Evolutionary conservation across 2,113 vertebrate species (phyloP).

Genomic region (Aythya baeri): DNA sequence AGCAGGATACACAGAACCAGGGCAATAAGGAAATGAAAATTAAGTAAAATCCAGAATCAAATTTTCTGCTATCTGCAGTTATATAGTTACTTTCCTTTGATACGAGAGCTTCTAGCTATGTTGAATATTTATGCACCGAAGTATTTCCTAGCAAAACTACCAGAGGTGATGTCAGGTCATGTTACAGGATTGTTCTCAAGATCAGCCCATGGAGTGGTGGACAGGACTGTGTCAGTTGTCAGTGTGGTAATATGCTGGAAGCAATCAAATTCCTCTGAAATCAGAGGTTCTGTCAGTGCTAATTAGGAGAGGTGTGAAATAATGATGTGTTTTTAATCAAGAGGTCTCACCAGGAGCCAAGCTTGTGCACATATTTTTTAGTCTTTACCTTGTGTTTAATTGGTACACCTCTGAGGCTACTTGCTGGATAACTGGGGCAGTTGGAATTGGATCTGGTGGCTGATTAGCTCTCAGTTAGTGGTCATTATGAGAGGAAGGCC

Average conservation of each 20-base stretch:
- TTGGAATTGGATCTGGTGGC: neutral
- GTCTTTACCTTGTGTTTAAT: constrained; percentile 33
- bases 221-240: neutral
- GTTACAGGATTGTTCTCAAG: neutral
- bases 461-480: constrained; percentile 38
- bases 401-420: constrained; percentile 16
- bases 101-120: neutral
- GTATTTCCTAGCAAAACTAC: neutral
- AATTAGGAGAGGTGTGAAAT: constrained; percentile 47
- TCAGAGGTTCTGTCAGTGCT: neutral
- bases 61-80: neutral
- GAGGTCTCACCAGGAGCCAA: constrained; percentile 38
- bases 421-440: neutral
- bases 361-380: constrained; percentile 8
- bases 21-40: neutral
- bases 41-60: neutral
- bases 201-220: neutral
- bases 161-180: neutral
- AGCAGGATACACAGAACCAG: neutral
- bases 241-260: neutral
- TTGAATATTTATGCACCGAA: neutral
- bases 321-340: constrained; percentile 60
- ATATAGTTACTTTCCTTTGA: neutral
- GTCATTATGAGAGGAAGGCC: constrained; percentile 19
- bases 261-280: constrained; percentile 22